phyloP scores from a whole-genome alignment of 2,113 vertebrate genomes.

The Urocolius indicus region DNA sequence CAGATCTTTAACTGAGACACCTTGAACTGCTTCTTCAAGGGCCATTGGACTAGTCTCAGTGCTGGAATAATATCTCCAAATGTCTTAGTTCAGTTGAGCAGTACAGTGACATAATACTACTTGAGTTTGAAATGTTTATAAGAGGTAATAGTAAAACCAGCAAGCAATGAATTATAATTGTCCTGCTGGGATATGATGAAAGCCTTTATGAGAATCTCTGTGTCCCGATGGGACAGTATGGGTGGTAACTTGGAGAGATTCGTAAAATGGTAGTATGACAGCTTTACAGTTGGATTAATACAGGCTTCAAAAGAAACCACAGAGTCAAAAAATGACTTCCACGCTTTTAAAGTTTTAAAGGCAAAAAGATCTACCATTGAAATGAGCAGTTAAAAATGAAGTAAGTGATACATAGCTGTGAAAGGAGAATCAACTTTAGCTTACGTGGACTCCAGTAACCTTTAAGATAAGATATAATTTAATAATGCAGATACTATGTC shows the following conservation, averaged over 20 bases:
- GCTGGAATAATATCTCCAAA: slow-evolving; percentile 38
- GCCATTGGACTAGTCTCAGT: not conserved
- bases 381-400: slow-evolving; percentile 14
- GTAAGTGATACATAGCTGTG: not conserved
- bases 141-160: slow-evolving; percentile 66
- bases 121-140: slow-evolving; percentile 43
- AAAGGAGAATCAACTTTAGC: not conserved
- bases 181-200: slow-evolving; percentile 71
- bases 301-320: slow-evolving; percentile 62
- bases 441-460: not conserved
- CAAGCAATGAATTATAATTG: slow-evolving; percentile 56
- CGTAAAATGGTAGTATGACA: slow-evolving; percentile 64
- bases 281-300: slow-evolving; percentile 71
- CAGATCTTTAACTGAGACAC: not conserved
- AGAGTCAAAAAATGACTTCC: slow-evolving; percentile 64
- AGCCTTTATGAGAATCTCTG: slow-evolving; percentile 68
- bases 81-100: slow-evolving; percentile 44
- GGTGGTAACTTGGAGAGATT: slow-evolving; percentile 69
- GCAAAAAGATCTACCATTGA: slow-evolving; percentile 41
- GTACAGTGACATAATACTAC: slow-evolving; percentile 46
- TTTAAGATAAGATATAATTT: not conserved
- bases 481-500: not conserved
- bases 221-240: slow-evolving; percentile 54
- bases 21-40: not conserved
- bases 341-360: slow-evolving; percentile 43